phyloP scores from a whole-genome alignment of 2,797 vertebrate species.

The Eleutherodactylus coqui region DNA sequence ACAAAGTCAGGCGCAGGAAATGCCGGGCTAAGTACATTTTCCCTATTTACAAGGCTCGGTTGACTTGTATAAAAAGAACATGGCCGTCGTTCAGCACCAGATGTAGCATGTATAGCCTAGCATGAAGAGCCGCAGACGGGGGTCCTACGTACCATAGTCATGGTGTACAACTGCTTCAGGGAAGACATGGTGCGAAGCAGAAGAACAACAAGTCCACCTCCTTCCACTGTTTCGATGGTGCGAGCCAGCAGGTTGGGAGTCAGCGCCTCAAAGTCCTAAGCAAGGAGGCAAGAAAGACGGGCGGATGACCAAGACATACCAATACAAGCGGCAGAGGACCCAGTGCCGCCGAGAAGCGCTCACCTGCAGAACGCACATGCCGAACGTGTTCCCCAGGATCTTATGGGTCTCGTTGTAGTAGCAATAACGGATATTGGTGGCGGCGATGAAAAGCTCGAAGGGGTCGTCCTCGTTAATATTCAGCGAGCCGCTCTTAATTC shows the following conservation, averaged over 20 bases:
- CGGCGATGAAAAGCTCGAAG: slow-evolving; percentile 94
- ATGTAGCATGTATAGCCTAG: too few species aligned
- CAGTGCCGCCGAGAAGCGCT: neutral
- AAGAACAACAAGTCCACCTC: slow-evolving; percentile 91
- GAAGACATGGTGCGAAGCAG: slow-evolving; percentile 94
- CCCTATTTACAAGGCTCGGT: too few species aligned
- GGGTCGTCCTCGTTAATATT: slow-evolving; percentile 94
- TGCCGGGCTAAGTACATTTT: too few species aligned
- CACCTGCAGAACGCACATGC: slow-evolving; percentile 97
- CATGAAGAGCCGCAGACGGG: too few species aligned
- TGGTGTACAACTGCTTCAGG: slow-evolving; percentile 94
- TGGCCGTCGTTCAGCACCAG: too few species aligned
- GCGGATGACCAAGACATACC: neutral
- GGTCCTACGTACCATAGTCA: slow-evolving; percentile 87
- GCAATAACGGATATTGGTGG: slow-evolving; percentile 98
- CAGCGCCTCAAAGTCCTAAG: slow-evolving; percentile 96
- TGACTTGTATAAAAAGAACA: too few species aligned
- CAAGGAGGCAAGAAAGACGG: neutral
- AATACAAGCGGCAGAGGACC: too few species aligned
- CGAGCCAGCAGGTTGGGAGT: slow-evolving; percentile 94
- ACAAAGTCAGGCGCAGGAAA: too few species aligned
- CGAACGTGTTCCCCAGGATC: slow-evolving; percentile 95
- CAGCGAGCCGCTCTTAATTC: slow-evolving; percentile 92
- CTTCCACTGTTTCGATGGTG: slow-evolving; percentile 95
- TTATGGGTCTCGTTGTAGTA: slow-evolving; percentile 99